Evolutionary conservation across 2,113 vertebrate genomes (phyloP), one percentile per base, ranked within the genome.

Genomic region (Centropus unirufus): DNA sequence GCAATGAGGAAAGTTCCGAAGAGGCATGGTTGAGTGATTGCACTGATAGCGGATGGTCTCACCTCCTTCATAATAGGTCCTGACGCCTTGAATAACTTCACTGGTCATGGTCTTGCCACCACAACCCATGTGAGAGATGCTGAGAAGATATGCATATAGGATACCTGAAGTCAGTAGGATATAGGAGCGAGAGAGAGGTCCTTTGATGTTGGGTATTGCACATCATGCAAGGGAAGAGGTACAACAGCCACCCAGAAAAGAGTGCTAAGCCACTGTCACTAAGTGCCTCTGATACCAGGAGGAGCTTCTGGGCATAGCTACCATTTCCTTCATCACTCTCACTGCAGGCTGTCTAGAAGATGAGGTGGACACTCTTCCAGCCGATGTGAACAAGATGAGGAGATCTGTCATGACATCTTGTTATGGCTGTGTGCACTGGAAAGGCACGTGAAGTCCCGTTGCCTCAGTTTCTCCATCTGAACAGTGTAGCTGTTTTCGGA

Each of bases 351-450:
- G 17, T 20, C 27, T 24, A 55, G 36, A 77, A 81, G 24, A 66
- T 42, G 36, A 58, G 24, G 26, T 30, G 30, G 39, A 22, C 0
- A 2, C 47, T 1, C 0, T 57, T 66, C 52, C 52, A 66, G 46
- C 2, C 30, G 30, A 64, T 27, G 30, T 32, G 55, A 86, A 40
- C 24, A 72, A 82, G 36, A 34, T n/a, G 58, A 81, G 9, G 47
- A 39, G 55, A n/a, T 42, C 58, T n/a, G 29, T 69, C 32, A 16
- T 19, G n/a, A 27, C 17, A 21, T 47, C 51, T 62, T 27, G 52
- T 44, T 87, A 13, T 0, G 2, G 14, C 36, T 27, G 17, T 0
- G 0, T n/a, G 27, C 17, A 7, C 49, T 68, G 55, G 59, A 58
- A 73, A 32, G 66, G 61, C n/a, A 54, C 18, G 14, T 4, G 40